Percentiles rank a stretch among this genome's conserved stretches.
Conservation (phyloP, 2,888 invertebrate species). For the Iphiclides podalirius region DNA sequence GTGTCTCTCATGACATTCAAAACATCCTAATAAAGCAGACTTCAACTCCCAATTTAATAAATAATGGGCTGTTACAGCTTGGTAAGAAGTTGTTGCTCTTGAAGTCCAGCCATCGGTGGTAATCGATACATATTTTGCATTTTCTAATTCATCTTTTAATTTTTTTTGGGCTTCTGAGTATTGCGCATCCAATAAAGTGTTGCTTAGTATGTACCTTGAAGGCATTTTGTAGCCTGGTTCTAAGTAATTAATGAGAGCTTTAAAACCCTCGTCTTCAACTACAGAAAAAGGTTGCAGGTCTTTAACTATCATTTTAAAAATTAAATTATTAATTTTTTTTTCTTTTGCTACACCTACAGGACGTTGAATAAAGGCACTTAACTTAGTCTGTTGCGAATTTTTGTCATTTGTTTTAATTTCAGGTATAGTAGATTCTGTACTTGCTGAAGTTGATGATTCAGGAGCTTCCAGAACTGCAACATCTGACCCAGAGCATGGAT, state of each 20-base stretch:
- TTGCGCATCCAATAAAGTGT: constrained; percentile 30
- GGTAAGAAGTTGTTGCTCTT: constrained; percentile 31
- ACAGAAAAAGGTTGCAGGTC: constrained; percentile 32
- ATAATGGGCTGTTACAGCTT: constrained; percentile 32
- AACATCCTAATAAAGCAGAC: constrained; percentile 28
- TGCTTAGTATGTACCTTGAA: constrained; percentile 31
- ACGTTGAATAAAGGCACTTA: constrained; percentile 30
- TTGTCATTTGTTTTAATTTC: constrained; percentile 24
- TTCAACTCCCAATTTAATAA: constrained; percentile 31
- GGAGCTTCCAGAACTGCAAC: constrained; percentile 25
- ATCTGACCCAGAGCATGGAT: constrained; percentile 28
- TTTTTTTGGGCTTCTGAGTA: constrained; percentile 25
- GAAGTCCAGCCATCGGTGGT: constrained; percentile 31
- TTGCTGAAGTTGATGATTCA: constrained; percentile 24
- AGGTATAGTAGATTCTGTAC: constrained; percentile 20
- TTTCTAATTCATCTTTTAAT: constrained; percentile 29
- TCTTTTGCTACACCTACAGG: constrained; percentile 27
- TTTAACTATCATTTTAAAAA: constrained; percentile 30
- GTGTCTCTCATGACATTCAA: constrained; percentile 25
- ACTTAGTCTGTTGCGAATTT: constrained; percentile 13
- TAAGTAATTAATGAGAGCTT: constrained; percentile 31
- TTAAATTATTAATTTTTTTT: constrained; percentile 28
- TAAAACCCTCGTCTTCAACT: constrained; percentile 32
- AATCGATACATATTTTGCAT: constrained; percentile 29
- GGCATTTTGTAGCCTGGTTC: constrained; percentile 33